Conservation (phyloP, 2,113 vertebrate genomes). For the Cyphomyrus plagiostoma region DNA sequence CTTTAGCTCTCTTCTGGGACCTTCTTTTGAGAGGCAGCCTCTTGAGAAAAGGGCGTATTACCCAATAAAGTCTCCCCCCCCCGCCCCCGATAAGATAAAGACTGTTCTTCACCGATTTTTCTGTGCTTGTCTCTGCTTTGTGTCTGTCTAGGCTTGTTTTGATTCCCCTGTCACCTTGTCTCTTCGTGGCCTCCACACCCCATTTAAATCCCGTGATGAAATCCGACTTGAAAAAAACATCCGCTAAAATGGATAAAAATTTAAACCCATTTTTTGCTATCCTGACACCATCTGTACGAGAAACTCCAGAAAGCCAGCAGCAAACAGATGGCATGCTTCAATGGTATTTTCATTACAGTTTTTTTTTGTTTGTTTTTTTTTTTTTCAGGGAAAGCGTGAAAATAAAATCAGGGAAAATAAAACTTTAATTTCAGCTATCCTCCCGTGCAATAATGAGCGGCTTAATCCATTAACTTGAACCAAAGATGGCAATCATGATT, state of each 20-base stretch:
- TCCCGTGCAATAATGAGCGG: background rate
- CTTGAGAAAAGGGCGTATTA: slow-evolving; percentile 36
- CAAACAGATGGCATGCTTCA: background rate
- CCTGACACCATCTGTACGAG: background rate
- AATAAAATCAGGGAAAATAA: background rate
- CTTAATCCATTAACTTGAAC: background rate
- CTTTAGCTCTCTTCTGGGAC: slow-evolving; percentile 26
- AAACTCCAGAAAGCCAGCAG: background rate
- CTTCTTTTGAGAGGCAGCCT: slow-evolving; percentile 23
- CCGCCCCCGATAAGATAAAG: slow-evolving; percentile 35
- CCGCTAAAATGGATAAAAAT: background rate
- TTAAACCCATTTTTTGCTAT: background rate
- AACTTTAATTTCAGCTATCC: background rate
- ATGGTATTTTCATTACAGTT: background rate
- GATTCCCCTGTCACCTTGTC: background rate
- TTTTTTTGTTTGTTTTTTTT: background rate
- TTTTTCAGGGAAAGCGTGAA: background rate
- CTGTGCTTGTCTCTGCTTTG: background rate
- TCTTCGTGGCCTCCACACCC: background rate
- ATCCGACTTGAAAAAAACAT: background rate
- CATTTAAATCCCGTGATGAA: background rate
- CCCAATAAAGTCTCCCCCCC: slow-evolving; percentile 35
- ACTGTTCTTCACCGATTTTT: slow-evolving; percentile 22
- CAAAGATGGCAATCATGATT: background rate
- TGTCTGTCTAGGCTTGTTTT: slow-evolving; percentile 2